These are phyloP conservation scores for Barbus barbus DNA, from an alignment of 2,113 vertebrate genomes.

Conservation along the genomic window DNA sequence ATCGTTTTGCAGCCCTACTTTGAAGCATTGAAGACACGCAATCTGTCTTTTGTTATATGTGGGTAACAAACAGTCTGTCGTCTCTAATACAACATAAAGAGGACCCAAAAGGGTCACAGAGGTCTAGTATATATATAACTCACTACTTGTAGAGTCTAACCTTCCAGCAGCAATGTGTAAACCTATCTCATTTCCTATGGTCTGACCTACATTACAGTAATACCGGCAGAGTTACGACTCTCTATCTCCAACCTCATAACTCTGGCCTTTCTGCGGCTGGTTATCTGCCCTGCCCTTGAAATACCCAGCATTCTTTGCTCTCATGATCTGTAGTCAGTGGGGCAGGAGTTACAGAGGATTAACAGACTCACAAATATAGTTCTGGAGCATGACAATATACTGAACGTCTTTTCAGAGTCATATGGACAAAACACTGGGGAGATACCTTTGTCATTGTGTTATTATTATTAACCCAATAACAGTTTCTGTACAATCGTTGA, in stretches of 20 bases:
- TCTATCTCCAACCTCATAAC: conserved; percentile 45
- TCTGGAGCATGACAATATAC: neutral
- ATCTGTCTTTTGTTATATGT: neutral
- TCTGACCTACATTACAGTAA: conserved; percentile 54
- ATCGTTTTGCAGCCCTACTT: too few species aligned
- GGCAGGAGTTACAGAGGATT: conserved; percentile 4
- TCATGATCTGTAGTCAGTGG: conserved; percentile 26
- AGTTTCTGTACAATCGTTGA: neutral
- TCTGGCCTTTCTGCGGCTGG: too few species aligned
- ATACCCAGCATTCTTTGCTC: conserved; percentile 54
- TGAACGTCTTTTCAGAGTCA: neutral
- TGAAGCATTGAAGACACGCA: neutral
- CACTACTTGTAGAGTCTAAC: conserved; percentile 21
- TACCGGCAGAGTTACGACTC: conserved; percentile 55
- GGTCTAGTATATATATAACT: conserved; percentile 44
- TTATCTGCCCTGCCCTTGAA: conserved; percentile 30
- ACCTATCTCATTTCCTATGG: neutral
- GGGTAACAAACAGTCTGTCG: neutral
- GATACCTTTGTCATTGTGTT: neutral
- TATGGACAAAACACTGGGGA: neutral
- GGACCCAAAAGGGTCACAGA: conserved; percentile 41
- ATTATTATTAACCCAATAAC: neutral
- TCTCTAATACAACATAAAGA: neutral
- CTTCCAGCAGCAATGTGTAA: conserved; percentile 19
- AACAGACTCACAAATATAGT: conserved; percentile 2